Conservation (phyloP, 2,888 invertebrate species). For the Epinotia ramella region DNA sequence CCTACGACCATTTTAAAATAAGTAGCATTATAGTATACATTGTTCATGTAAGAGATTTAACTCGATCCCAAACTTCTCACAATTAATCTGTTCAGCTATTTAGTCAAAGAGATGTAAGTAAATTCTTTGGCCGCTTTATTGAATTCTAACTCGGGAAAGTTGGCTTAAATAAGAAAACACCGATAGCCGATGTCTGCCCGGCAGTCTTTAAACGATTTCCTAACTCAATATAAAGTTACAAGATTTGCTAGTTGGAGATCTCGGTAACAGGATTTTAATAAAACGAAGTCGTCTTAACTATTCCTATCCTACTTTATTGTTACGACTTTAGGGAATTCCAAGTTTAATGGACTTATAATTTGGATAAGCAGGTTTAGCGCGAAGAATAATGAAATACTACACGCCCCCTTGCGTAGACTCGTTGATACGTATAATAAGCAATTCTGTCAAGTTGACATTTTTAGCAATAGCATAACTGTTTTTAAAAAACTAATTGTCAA, state of each 20-base stretch:
- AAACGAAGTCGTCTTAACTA: conserved; percentile 47
- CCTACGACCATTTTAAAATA: not conserved
- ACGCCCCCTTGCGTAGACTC: too few relatives aligned
- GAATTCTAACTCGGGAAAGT: conserved; percentile 79
- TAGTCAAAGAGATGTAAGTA: conserved; percentile 77
- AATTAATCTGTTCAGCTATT: conserved; percentile 82
- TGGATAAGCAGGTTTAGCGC: not conserved
- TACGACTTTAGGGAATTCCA: conserved; percentile 14
- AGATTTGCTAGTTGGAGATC: conserved; percentile 67
- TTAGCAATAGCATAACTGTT: too few relatives aligned
- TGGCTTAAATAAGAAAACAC: conserved; percentile 79
- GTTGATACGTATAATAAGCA: too few relatives aligned
- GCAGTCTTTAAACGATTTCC: conserved; percentile 74
- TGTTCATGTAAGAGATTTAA: conserved; percentile 16
- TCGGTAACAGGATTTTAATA: conserved; percentile 56
- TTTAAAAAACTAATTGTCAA: too few relatives aligned
- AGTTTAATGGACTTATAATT: not conserved
- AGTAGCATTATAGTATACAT: conserved; percentile 10
- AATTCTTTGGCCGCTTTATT: conserved; percentile 80
- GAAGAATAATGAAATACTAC: not conserved
- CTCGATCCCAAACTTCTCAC: conserved; percentile 51
- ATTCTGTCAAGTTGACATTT: too few relatives aligned
- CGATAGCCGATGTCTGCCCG: conserved; percentile 73
- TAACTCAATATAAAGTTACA: conserved; percentile 76
- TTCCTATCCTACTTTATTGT: conserved; percentile 17